phyloP scores from a whole-genome alignment of 2,888 invertebrate species.

The Caenorhabditis panamensis region DNA sequence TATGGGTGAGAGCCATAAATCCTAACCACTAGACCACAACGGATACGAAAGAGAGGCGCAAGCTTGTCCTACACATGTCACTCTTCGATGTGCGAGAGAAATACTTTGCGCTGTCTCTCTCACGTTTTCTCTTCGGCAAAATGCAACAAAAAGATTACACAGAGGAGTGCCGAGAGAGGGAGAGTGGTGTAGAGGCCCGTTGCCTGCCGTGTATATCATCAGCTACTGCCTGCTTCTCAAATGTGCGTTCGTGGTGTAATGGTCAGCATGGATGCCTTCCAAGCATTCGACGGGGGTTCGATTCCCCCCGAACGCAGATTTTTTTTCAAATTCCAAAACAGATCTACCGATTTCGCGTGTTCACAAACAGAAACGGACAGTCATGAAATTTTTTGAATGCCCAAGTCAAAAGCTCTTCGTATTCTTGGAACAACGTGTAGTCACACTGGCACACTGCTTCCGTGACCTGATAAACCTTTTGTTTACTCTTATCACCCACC shows the following conservation, averaged over 20 bases:
- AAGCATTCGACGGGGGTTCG: conserved; percentile 74
- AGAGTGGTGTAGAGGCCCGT: background rate
- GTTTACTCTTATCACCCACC: too few relatives aligned
- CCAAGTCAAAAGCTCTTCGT: too few relatives aligned
- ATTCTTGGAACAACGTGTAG: too few relatives aligned
- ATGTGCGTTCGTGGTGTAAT: conserved; percentile 71
- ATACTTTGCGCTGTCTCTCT: background rate
- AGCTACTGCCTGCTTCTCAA: background rate
- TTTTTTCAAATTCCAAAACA: background rate
- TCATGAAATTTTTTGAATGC: too few relatives aligned
- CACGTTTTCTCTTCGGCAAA: background rate
- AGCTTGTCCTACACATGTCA: background rate
- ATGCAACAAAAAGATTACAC: too few relatives aligned
- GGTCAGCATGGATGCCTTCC: conserved; percentile 74
- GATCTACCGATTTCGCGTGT: too few relatives aligned
- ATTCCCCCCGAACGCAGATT: conserved; percentile 56
- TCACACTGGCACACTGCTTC: too few relatives aligned
- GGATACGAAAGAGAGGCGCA: conserved; percentile 36
- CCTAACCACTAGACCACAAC: conserved; percentile 75
- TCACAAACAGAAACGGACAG: too few relatives aligned
- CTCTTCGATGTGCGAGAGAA: background rate
- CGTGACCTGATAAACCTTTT: too few relatives aligned
- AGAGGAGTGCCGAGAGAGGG: background rate
- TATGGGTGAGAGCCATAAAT: conserved; percentile 75
- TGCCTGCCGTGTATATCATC: background rate